Conservation (phyloP, 2,888 invertebrate genomes). For the Chalcosyrphus nemorum region DNA sequence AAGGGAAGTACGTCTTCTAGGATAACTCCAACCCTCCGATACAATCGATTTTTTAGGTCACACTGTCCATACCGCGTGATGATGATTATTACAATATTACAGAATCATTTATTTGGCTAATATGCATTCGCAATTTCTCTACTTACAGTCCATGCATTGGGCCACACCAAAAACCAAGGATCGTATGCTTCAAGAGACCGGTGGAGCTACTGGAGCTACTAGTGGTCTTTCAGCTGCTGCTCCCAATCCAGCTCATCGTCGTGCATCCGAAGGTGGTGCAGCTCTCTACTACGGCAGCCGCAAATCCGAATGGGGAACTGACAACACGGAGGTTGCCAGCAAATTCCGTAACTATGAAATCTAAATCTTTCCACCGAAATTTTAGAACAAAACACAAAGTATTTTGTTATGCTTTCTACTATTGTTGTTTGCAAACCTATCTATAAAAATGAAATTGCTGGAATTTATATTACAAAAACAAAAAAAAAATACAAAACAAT, state of each 20-base stretch:
- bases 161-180: conserved; percentile 94
- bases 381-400: conserved; percentile 23
- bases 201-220: conserved; percentile 79
- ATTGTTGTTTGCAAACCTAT: conserved; percentile 36
- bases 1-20: too few relatives aligned
- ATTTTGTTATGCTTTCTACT: conserved; percentile 27
- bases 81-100: too few relatives aligned
- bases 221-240: conserved; percentile 84
- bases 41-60: too few relatives aligned
- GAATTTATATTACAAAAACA: conserved; percentile 71
- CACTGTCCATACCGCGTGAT: too few relatives aligned
- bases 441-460: conserved; percentile 68
- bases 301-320: conserved; percentile 86
- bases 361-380: conserved; percentile 83
- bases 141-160: conserved; percentile 93
- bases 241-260: conserved; percentile 85
- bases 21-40: too few relatives aligned
- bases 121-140: neutral
- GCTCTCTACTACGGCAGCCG: conserved; percentile 86
- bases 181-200: conserved; percentile 88
- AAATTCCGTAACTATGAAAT: conserved; percentile 97
- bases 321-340: conserved; percentile 91
- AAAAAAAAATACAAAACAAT: conserved; percentile 5
- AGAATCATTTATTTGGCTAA: too few relatives aligned
- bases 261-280: conserved; percentile 94